Conservation (phyloP, 1,140 invertebrate genomes). For the Lepidotrigona ventralis region DNA sequence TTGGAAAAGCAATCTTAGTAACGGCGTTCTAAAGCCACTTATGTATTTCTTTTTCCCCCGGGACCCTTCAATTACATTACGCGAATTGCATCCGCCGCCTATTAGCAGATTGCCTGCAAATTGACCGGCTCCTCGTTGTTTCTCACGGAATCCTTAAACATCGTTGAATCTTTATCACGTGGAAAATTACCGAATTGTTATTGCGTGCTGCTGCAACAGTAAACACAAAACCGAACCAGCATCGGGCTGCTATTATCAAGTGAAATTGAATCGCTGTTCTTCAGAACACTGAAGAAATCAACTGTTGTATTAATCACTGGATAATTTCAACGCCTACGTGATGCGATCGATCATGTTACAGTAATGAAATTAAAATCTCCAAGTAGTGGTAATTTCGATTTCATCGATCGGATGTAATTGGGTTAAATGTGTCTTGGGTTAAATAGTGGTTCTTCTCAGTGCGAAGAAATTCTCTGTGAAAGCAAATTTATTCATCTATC, state of each 20-base stretch:
- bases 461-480: no score
- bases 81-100: conserved; percentile 25
- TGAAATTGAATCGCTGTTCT: background rate
- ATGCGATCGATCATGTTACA: background rate
- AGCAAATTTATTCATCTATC: no score
- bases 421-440: no score
- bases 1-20: conserved; percentile 40
- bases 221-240: background rate
- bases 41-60: conserved; percentile 30
- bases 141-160: background rate
- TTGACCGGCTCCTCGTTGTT: conserved; percentile 7
- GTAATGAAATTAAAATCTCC: background rate
- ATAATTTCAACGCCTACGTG: background rate
- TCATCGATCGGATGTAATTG: no score
- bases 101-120: conserved; percentile 36
- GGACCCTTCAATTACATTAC: conserved; percentile 37
- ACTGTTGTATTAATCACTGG: background rate
- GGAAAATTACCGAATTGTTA: background rate
- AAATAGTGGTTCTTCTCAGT: no score
- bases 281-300: no score
- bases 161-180: background rate
- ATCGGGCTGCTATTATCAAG: background rate
- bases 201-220: no score
- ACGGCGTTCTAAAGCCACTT: conserved; percentile 36
- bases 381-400: no score